Evolutionary conservation across 1,140 invertebrate genomes (phyloP), one percentile per base, ranked within the genome.

Genomic region (Apocrypta bakeri): DNA sequence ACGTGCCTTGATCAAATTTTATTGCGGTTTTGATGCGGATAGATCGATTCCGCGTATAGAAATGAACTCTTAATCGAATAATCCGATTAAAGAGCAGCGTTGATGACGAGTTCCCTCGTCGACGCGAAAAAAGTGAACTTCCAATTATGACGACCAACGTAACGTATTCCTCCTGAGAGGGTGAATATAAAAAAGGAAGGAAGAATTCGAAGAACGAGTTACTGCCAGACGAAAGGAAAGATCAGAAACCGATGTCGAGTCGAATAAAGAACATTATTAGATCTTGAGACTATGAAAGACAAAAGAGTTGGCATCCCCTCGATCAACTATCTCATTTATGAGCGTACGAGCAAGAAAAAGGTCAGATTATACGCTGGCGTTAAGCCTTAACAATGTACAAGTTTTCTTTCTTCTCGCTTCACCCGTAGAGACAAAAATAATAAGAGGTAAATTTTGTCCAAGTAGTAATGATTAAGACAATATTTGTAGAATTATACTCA

Each of bases 231-330:
- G 63, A 42, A 24, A 33, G 17, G 63, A 24, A 33, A 80, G 72
- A 66, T 37, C 33, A 9, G 33, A 25, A 25, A 40, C 72, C 37
- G n/a, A 37, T 3, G 40, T 21, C 37, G 40, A 83, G 66, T 78
- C 48, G 56, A 79, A 79, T 73, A 79, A 75, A 75, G 71, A 68
- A 79, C 61, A 79, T 83, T 83, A 83, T 83, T 83, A 79, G 76
- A 83, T 83, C 69, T 79, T 56, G 33, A 79, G 76, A 9, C 76
- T 73, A 9, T 56, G 63, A 9, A 66, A 78, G 81, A 83, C 75
- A 79, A 83, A 79, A 27, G 82, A 37, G 24, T 37, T 27, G 9
- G 40, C 7, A 1, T 3, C 12, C 31, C 8, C 25, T 64, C 42
- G 74, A 64, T 76, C 66, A 61, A 21, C 48, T 12, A 11, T 48